Evolutionary conservation across 2,888 invertebrate species (phyloP).

Genomic region (Helicoverpa assulta): DNA sequence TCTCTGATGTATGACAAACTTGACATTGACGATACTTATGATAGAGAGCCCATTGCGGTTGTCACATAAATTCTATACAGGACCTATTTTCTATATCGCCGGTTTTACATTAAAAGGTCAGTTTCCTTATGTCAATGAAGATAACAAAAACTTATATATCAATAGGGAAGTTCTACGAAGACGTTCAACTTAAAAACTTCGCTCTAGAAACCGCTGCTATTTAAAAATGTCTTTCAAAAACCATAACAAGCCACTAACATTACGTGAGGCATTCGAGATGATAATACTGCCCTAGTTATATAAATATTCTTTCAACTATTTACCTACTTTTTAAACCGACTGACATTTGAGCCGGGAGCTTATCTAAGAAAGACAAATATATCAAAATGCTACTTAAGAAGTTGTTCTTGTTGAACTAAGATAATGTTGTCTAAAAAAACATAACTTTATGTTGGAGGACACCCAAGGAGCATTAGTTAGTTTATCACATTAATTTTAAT

Average conservation of each 20-base stretch:
- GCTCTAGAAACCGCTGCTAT: no score
- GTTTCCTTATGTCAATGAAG: neutral
- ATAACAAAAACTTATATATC: neutral
- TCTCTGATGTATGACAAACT: neutral
- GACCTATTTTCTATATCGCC: slow-evolving; percentile 10
- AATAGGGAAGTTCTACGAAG: no score
- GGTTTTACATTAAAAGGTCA: neutral
- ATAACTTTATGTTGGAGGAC: slow-evolving; percentile 72
- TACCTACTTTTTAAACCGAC: slow-evolving; percentile 43
- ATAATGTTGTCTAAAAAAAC: slow-evolving; percentile 78
- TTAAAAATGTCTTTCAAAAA: neutral
- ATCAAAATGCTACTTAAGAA: slow-evolving; percentile 84
- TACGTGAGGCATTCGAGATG: neutral
- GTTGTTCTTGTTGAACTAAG: slow-evolving; percentile 76
- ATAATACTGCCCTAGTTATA: slow-evolving; percentile 31
- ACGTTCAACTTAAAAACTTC: no score
- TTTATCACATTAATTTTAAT: slow-evolving; percentile 2
- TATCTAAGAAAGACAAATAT: slow-evolving; percentile 79
- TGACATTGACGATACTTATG: neutral
- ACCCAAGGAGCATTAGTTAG: slow-evolving; percentile 68
- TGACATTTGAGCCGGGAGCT: slow-evolving; percentile 57
- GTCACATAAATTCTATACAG: neutral
- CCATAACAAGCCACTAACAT: neutral
- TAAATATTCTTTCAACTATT: slow-evolving; percentile 41
- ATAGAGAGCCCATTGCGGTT: slow-evolving; percentile 4